A percentile compares a stretch with the other conserved stretches of the same genome.
These are phyloP conservation scores for Drosophila nigrodunni DNA, from an alignment of 1,140 invertebrate species.

Conservation along the genomic window DNA sequence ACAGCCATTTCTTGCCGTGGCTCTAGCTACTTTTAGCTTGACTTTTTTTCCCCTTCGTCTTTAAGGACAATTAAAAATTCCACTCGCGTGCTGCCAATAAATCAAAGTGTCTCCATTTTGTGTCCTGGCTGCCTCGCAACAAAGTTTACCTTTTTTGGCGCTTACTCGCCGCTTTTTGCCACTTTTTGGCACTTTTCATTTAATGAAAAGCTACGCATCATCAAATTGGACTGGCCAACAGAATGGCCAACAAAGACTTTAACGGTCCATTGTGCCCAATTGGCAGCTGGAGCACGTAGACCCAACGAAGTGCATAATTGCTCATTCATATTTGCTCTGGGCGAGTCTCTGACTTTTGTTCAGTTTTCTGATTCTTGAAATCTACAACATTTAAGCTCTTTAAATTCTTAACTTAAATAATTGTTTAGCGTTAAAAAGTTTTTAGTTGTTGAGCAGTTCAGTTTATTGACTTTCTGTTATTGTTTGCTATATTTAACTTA, in stretches of 20 bases:
- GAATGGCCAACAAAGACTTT: slow-evolving; percentile 34
- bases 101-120: slow-evolving; percentile 74
- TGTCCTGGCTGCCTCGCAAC: slow-evolving; percentile 46
- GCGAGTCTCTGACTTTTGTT: slow-evolving; percentile 5
- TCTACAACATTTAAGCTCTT: neutral
- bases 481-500: neutral
- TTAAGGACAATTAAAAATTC: slow-evolving; percentile 73
- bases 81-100: slow-evolving; percentile 74
- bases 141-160: slow-evolving; percentile 50
- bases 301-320: slow-evolving; percentile 81
- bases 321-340: slow-evolving; percentile 74
- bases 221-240: slow-evolving; percentile 56
- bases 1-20: slow-evolving; percentile 40
- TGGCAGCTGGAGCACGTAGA: slow-evolving; percentile 74
- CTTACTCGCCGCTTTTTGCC: neutral
- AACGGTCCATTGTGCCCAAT: slow-evolving; percentile 37
- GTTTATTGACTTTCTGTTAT: too few species aligned
- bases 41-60: slow-evolving; percentile 11
- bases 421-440: neutral
- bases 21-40: neutral
- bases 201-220: slow-evolving; percentile 83
- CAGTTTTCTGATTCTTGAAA: slow-evolving; percentile 30
- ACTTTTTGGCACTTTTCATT: slow-evolving; percentile 72
- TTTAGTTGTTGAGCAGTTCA: too few species aligned
- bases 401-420: slow-evolving; percentile 5